Evolutionary conservation across 2,888 invertebrate genomes (phyloP), one percentile per base, ranked within the genome.

Genomic region (Standfussiana lucernea): DNA sequence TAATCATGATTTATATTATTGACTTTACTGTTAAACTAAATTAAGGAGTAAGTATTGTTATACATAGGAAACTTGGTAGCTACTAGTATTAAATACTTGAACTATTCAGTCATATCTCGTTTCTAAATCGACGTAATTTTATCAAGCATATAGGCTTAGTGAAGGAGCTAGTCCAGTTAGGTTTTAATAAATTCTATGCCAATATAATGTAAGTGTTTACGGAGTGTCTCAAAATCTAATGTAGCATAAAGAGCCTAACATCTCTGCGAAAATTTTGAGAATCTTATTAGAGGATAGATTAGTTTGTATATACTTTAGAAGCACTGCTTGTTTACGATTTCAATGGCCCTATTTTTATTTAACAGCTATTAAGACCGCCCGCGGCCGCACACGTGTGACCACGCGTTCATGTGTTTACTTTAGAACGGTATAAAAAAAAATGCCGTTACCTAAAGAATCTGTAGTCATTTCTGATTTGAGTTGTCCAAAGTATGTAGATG

Each of bases 121-220:
- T 90, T 90, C 88, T 89, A 87, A 88, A 83, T 86, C 79, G 50
- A 82, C 81, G 24, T 77, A 64, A 88, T 86, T 87, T 85, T 89
- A 88, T 80, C 72, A 82, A 82, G 73, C 88, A 28, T 0, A 77
- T 95, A 94, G 93, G 87, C 89, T 90, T 94, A 95, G 88, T 92
- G 91, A 95, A 94, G 96, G 95, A 96, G 91, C 96, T 96, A 96
- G 96, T 96, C 96, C 95, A 92, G 82, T 92, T 95, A 95, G 93
- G 90, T 85, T 88, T 92, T 93, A 94, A 91, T 92, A 92, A 90
- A 92, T 92, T 93, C 90, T 94, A 93, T 94, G 93, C 93, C 93
- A 93, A 92, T 91, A 85, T 92, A 90, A 86, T 85, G 79, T 93
- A 92, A 92, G 91, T 91, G 88, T 92, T 91, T 82, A 88, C 68